Conservation (phyloP, 2,113 vertebrate species). For the Phainopepla nitens region DNA sequence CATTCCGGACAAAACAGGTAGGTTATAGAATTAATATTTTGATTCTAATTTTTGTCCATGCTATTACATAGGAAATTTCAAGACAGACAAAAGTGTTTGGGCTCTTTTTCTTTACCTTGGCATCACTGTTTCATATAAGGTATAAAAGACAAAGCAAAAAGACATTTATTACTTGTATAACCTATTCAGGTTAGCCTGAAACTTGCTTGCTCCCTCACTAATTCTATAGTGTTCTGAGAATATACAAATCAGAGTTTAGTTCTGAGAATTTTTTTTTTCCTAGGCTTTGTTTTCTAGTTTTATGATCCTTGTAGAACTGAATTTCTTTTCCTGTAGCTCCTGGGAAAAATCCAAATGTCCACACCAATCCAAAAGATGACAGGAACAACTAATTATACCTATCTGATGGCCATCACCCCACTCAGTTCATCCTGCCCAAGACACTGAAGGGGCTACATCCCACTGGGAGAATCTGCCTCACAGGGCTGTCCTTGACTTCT, state of each 20-base stretch:
- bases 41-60: background rate
- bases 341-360: background rate
- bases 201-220: background rate
- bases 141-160: background rate
- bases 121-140: background rate
- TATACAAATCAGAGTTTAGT: background rate
- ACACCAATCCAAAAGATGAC: background rate
- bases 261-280: background rate
- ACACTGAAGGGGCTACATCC: accelerated
- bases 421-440: background rate
- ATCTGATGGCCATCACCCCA: background rate
- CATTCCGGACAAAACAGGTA: background rate
- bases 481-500: background rate
- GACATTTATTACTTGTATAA: background rate
- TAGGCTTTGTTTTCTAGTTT: background rate
- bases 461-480: background rate
- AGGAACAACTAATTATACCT: background rate
- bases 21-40: background rate
- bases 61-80: background rate
- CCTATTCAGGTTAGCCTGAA: background rate
- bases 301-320: background rate
- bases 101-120: background rate
- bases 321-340: background rate
- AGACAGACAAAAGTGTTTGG: background rate
- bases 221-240: background rate